phyloP scores from a whole-genome alignment of 30 jellyfish, hydroid and myxozoan genomes.

The Hydractinia echinata region DNA sequence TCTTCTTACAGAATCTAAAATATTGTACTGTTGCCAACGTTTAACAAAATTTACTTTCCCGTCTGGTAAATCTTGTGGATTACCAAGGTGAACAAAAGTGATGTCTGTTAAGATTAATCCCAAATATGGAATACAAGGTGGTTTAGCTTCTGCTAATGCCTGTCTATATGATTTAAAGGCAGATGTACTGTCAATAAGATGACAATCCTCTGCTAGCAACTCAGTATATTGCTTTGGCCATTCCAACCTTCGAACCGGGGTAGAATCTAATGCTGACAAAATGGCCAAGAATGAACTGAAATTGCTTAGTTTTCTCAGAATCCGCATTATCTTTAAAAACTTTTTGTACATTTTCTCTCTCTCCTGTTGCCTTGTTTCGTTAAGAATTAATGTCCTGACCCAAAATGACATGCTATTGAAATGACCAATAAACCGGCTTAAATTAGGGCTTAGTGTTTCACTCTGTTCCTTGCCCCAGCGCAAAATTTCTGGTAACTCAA shows the following conservation, averaged over 20 bases:
- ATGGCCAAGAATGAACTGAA: constrained; percentile 90
- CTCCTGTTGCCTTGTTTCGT: constrained; percentile 86
- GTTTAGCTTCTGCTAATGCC: constrained; percentile 94
- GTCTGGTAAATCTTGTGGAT: constrained; percentile 92
- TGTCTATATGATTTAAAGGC: constrained; percentile 86
- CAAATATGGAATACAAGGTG: constrained; percentile 96
- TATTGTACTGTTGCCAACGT: constrained; percentile 96
- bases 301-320: constrained; percentile 61
- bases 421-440: constrained; percentile 84
- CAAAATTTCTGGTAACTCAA: constrained; percentile 87
- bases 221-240: constrained; percentile 93
- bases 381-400: constrained; percentile 79
- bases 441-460: constrained; percentile 86
- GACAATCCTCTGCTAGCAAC: constrained; percentile 62
- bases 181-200: constrained; percentile 85
- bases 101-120: constrained; percentile 96
- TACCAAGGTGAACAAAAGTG: constrained; percentile 89
- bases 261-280: constrained; percentile 87
- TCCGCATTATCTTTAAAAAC: constrained; percentile 80
- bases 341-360: constrained; percentile 81
- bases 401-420: constrained; percentile 95
- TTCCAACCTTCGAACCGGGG: constrained; percentile 88
- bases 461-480: constrained; percentile 99
- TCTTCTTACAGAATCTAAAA: constrained; percentile 76
- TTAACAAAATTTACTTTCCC: constrained; percentile 96